Evolutionary conservation across 64 coral and sea anemone genomes (phyloP).

Genomic region (Dendronephthya gigantea): DNA sequence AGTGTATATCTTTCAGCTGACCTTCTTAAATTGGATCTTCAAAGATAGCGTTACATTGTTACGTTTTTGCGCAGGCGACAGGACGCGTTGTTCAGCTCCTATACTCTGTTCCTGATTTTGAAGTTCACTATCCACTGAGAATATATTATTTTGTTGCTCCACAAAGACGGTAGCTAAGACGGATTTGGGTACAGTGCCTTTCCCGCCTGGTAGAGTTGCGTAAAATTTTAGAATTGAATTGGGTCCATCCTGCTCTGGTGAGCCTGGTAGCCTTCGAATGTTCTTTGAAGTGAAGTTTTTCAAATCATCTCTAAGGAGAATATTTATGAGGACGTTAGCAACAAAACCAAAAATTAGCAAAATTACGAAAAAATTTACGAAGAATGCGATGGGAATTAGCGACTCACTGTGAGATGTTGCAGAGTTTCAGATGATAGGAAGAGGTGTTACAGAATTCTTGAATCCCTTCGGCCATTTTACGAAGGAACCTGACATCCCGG

Average conservation of each 20-base stretch:
- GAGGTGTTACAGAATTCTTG: background rate
- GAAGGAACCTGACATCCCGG: background rate
- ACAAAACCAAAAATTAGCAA: too few species aligned
- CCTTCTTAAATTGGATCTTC: too few species aligned
- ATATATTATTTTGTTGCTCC: background rate
- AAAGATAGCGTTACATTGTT: too few species aligned
- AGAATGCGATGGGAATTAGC: too few species aligned
- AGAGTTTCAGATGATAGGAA: background rate
- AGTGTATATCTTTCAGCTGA: too few species aligned
- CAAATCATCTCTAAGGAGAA: background rate
- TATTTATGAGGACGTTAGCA: too few species aligned
- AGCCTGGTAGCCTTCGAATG: background rate
- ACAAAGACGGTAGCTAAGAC: background rate
- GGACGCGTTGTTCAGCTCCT: too few species aligned
- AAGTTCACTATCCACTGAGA: background rate
- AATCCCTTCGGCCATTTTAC: background rate
- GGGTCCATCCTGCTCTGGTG: background rate
- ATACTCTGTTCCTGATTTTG: background rate
- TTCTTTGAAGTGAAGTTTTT: background rate
- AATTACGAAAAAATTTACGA: too few species aligned
- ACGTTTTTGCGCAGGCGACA: too few species aligned
- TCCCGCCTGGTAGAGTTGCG: background rate
- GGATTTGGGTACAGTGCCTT: background rate
- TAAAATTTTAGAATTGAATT: background rate
- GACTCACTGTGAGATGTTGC: background rate